Conservation (phyloP, 2,888 invertebrate species). For the Xylocampa areola region DNA sequence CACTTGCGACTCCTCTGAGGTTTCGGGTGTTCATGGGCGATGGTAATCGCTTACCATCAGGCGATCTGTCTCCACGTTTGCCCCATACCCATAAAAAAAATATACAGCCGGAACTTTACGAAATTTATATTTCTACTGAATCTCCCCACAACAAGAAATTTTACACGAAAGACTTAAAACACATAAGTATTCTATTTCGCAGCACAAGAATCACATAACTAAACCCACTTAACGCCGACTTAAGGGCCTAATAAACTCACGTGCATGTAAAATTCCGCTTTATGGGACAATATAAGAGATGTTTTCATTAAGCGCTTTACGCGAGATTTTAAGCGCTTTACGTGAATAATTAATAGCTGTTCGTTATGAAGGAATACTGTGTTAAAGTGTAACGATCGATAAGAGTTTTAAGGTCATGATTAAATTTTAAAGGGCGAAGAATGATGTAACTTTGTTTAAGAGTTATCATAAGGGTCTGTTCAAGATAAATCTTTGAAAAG, state of each 20-base stretch:
- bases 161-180: conserved; percentile 3
- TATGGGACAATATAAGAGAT: conserved; percentile 29
- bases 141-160: background rate
- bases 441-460: no score
- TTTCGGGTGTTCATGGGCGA: no score
- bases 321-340: conserved; percentile 42
- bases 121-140: background rate
- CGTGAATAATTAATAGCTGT: conserved; percentile 48
- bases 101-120: background rate
- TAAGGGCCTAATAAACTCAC: conserved; percentile 40
- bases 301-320: conserved; percentile 49
- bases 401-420: background rate
- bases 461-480: no score
- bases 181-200: conserved; percentile 12
- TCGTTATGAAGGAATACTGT: conserved; percentile 15
- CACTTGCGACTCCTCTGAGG: no score
- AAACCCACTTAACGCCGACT: conserved; percentile 20
- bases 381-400: conserved; percentile 22
- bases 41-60: no score
- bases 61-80: no score
- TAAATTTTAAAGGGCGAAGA: no score
- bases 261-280: conserved; percentile 43
- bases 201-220: conserved; percentile 25
- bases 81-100: no score
- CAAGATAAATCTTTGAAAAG: no score